Evolutionary conservation across 2,113 vertebrate genomes (phyloP), one percentile per base, ranked within the genome.

Genomic region (Coptodon rendalli): DNA sequence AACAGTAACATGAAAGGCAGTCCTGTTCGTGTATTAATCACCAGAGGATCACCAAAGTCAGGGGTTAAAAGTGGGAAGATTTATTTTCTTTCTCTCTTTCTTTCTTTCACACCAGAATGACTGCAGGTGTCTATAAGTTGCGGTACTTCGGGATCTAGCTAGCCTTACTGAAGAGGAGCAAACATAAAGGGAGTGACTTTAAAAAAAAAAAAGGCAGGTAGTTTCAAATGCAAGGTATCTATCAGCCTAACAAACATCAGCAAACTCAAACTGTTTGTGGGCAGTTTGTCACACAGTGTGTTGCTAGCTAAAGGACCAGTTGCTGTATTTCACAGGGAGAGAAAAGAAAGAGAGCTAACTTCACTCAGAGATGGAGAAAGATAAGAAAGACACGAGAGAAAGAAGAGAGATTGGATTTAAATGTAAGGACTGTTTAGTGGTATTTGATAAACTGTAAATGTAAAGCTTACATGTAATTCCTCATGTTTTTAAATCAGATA

Each of bases 11-110:
- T 36, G 59, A 10, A 63, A 63, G 59, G 16, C 9, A 63, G 0
- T 63, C 29, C 16, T 63, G 1, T 63, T 63, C 2, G 2, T 63
- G 29, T 6, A 61, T 61, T 61, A 61, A 61, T 61, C 27, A 31
- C 57, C 57, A 61, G 57, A 61, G 57, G 57, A 9, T 59, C 0
- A 1, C 59, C 59, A 63, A 63, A 63, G 0, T 63, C 2, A 19
- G 59, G 29, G 6, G 29, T 63, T 63, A 63, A 63, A 63, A 1
- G 31, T 63, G 29, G 59, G 59, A 36, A 31, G 2, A 31, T 31
- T 0, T 61, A 9, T 0, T 2, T 16, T 29, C 1, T 0, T 56
- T 56, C 5, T 11, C 9, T 38, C 1, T 24, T 54, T 56, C 0
- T 56, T 56, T 6, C 0, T 54, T 56, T 57, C 2, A 61, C 57